Conservation (phyloP, 2,113 vertebrate species). For the Tupaia tana region DNA sequence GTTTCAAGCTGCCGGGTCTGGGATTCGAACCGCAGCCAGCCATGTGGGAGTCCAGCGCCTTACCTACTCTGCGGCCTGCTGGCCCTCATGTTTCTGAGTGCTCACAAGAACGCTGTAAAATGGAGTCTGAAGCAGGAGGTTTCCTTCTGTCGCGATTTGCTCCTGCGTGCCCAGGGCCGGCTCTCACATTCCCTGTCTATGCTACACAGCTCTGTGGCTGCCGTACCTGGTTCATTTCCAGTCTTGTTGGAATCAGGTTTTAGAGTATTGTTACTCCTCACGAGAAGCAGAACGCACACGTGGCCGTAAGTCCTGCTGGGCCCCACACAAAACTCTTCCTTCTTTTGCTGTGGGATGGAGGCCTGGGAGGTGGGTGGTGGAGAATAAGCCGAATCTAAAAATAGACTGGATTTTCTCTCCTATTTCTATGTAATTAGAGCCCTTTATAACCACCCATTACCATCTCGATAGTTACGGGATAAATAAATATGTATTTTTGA, state of each 20-base stretch:
- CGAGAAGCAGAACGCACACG: conserved; percentile 26
- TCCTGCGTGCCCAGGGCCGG: background rate
- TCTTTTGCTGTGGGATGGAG: conserved; percentile 40
- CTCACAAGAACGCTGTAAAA: background rate
- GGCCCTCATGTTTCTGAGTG: background rate
- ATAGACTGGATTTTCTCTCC: conserved; percentile 52
- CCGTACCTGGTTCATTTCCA: background rate
- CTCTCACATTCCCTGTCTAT: background rate
- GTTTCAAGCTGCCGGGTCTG: too few relatives aligned
- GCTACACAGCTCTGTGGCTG: background rate
- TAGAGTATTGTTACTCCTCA: conserved; percentile 57
- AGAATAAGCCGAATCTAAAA: conserved; percentile 73
- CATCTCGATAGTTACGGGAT: conserved; percentile 63
- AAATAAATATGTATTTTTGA: conserved; percentile 73
- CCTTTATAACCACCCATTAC: conserved; percentile 72
- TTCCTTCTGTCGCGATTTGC: background rate
- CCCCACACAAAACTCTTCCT: conserved; percentile 53
- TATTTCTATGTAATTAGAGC: conserved; percentile 63
- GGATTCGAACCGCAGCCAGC: too few relatives aligned
- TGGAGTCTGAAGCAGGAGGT: background rate
- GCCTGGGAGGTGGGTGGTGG: background rate
- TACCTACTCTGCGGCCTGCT: too few relatives aligned
- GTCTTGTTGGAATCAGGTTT: conserved; percentile 31
- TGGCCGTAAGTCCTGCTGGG: conserved; percentile 48
- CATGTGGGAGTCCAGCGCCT: too few relatives aligned